These are phyloP conservation scores for Xenotilapia longispinis DNA, from an alignment of 2,113 vertebrate genomes.

Conservation along the genomic window DNA sequence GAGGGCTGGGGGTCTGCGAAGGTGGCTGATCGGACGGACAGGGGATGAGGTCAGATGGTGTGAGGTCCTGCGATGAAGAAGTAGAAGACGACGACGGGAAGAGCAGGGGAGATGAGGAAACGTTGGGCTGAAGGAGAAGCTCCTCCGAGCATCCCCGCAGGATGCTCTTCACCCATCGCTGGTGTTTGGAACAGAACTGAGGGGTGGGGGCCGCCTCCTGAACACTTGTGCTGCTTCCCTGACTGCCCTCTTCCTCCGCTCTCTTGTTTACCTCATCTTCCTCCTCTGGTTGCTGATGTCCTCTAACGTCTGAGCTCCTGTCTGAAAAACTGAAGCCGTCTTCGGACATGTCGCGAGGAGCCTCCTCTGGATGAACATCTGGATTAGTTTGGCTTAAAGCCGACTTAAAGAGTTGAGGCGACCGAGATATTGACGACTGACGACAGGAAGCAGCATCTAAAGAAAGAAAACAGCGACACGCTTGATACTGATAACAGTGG, in stretches of 20 bases:
- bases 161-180: constrained; percentile 64
- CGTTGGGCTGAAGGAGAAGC: background rate
- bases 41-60: constrained; percentile 24
- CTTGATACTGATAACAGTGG: background rate
- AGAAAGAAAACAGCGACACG: background rate
- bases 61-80: constrained; percentile 45
- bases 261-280: background rate
- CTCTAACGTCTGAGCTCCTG: background rate
- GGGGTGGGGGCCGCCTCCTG: background rate
- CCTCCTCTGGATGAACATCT: background rate
- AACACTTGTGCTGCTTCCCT: background rate
- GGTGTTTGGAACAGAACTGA: constrained; percentile 68
- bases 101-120: background rate
- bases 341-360: background rate
- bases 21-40: background rate
- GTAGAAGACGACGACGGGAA: constrained; percentile 24
- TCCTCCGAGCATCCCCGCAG: constrained; percentile 56
- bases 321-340: background rate
- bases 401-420: background rate
- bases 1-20: background rate
- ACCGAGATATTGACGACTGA: background rate
- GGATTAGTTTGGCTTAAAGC: background rate
- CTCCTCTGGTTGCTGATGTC: background rate
- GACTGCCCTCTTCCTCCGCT: background rate
- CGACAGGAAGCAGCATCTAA: constrained; percentile 31